Base-by-base conservation (phyloP, 2,797 vertebrate genomes). In the Selene dorsalis region DNA sequence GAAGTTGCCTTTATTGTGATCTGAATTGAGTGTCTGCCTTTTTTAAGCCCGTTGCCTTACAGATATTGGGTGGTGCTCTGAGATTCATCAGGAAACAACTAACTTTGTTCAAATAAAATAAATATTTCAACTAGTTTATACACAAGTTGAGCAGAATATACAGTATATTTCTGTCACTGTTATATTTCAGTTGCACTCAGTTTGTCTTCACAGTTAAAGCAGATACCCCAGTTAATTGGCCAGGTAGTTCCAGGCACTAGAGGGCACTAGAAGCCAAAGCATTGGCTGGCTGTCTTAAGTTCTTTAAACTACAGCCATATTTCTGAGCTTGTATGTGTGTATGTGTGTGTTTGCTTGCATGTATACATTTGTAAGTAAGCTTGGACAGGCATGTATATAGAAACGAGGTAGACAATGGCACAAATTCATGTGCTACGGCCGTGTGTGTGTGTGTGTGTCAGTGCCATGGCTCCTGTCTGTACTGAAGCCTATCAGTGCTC, bases 231-330 rank as follows among this genome's bases (percentile, higher is more conserved):
- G 65, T 67, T 24, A 4, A 45, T 69, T 82, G 87, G n/a, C 41
- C 83, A 50, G 61, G 26, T 52, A 18, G 14, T 24, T 80, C 20
- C 35, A 14, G 69, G 64, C 95, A 93, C 93, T 92, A 95, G 95
- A 95, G 94, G 91, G 94, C 94, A 95, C 91, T 94, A 87, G 73
- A 93, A 93, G 88, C 91, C 91, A 93, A 86, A 93, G 81, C 87
- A 92, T 88, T 13, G 69, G 17, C 69, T 48, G 58, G 41, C 68
- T 67, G 59, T 75, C 84, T 81, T 39, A 69, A 77, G 61, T 83
- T 73, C 73, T 89, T 82, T 80, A 65, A 59, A 84, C 45, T 59
- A 53, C 69, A 65, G 79, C 78, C 77, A 72, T 39, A 71, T 83
- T 76, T 83, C 77, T 79, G 70, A 87, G 55, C 61, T 58, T 87